Conservation (phyloP, 2,113 vertebrate genomes). For the Chinchilla lanigera region DNA sequence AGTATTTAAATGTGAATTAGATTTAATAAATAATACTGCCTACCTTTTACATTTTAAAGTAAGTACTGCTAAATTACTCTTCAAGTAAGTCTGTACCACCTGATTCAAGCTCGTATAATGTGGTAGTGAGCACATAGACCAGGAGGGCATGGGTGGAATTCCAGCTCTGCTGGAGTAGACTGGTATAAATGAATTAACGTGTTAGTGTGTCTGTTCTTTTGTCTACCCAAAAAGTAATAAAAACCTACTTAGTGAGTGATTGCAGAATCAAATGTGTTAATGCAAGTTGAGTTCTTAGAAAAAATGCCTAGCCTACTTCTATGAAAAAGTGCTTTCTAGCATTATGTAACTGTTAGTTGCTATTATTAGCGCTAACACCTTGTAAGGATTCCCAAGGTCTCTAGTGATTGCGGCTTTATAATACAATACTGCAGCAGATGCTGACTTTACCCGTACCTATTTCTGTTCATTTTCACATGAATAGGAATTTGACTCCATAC, state of each 20-base stretch:
- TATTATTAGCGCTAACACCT: neutral
- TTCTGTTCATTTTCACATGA: neutral
- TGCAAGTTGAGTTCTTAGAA: slow-evolving; percentile 11
- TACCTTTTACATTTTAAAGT: neutral
- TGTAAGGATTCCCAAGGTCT: slow-evolving; percentile 11
- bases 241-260: neutral
- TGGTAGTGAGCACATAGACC: neutral
- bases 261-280: slow-evolving; percentile 32
- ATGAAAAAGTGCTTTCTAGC: neutral
- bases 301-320: neutral
- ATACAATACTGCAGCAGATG: neutral
- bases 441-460: neutral
- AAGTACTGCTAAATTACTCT: neutral
- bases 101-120: neutral
- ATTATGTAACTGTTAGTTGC: neutral
- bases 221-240: neutral
- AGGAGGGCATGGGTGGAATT: neutral
- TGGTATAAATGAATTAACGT: neutral
- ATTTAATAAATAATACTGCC: neutral
- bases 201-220: neutral
- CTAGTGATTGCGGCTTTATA: neutral
- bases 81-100: neutral
- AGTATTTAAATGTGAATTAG: neutral
- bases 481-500: neutral
- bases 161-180: neutral